Conservation (phyloP, 2,888 invertebrate species). For the Lamellibrachia satsuma region DNA sequence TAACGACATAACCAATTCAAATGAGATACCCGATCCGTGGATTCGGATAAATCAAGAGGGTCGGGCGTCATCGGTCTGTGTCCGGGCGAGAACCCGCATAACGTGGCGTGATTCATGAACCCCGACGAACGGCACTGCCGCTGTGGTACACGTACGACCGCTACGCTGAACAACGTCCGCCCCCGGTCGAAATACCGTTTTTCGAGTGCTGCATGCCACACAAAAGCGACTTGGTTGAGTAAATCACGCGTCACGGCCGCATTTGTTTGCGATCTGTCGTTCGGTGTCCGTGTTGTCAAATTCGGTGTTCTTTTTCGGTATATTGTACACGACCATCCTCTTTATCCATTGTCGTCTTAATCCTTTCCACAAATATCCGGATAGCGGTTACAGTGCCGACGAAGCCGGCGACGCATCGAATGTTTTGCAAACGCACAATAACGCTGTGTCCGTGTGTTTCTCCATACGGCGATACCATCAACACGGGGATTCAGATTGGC, state of each 20-base stretch:
- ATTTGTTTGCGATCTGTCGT: not conserved
- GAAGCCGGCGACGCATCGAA: not conserved
- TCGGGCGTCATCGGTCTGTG: not conserved
- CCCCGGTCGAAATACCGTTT: not conserved
- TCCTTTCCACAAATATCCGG: not conserved
- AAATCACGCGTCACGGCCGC: not conserved
- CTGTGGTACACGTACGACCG: not conserved
- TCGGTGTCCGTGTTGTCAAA: not conserved
- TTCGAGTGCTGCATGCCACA: not conserved
- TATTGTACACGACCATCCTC: not conserved
- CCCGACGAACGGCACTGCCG: not conserved
- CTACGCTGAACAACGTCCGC: not conserved
- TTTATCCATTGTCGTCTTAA: not conserved
- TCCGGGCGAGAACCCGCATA: not conserved
- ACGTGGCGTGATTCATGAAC: not conserved
- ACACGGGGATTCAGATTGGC: not conserved
- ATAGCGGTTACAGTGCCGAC: not conserved
- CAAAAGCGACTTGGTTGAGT: not conserved
- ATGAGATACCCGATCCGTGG: not conserved
- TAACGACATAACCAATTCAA: conserved; percentile 6
- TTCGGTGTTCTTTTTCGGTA: not conserved
- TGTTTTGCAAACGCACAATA: not conserved
- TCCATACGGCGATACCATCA: not conserved
- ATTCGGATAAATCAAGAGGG: not conserved
- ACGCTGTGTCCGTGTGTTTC: not conserved